A percentile compares a stretch with the other conserved stretches of the same genome.
These are phyloP conservation scores for Mesorhabditis sp. DNA, from an alignment of 2,888 invertebrate genomes.

Conservation along the genomic window DNA sequence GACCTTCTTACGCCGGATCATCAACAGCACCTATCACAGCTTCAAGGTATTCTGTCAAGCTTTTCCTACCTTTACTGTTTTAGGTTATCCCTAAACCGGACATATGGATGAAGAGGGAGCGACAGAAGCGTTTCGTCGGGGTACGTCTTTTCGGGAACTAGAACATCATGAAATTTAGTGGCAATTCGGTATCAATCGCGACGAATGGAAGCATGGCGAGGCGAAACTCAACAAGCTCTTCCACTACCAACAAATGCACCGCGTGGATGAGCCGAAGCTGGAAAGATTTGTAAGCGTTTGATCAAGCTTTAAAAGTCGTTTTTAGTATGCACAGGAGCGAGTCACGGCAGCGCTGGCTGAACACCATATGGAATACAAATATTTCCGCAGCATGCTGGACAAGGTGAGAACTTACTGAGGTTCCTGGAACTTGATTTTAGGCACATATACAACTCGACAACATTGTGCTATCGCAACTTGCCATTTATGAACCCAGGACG, in stretches of 20 bases:
- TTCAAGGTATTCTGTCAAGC: conserved; percentile 16
- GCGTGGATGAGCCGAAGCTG: conserved; percentile 38
- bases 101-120: conserved; percentile 48
- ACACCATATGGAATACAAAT: conserved; percentile 47
- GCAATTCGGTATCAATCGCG: conserved; percentile 51
- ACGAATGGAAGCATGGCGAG: conserved; percentile 42
- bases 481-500: conserved; percentile 54
- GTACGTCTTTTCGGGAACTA: conserved; percentile 24
- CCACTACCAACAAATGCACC: conserved; percentile 51
- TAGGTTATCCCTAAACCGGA: conserved; percentile 52
- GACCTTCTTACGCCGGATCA: conserved; percentile 42
- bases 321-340: conserved; percentile 49
- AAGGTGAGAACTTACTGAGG: conserved; percentile 12
- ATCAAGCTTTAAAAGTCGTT: conserved; percentile 8
- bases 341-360: conserved; percentile 45
- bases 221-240: conserved; percentile 50
- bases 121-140: conserved; percentile 46
- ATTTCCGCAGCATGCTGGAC: conserved; percentile 45
- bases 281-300: conserved; percentile 41
- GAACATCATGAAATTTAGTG: conserved; percentile 41
- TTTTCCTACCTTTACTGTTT: conserved; percentile 14
- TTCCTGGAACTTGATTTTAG: background rate
- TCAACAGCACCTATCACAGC: conserved; percentile 49
- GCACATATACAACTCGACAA: conserved; percentile 54
- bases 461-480: conserved; percentile 47